Conservation (phyloP, 2,797 vertebrate species). For the Chelon labrosus region DNA sequence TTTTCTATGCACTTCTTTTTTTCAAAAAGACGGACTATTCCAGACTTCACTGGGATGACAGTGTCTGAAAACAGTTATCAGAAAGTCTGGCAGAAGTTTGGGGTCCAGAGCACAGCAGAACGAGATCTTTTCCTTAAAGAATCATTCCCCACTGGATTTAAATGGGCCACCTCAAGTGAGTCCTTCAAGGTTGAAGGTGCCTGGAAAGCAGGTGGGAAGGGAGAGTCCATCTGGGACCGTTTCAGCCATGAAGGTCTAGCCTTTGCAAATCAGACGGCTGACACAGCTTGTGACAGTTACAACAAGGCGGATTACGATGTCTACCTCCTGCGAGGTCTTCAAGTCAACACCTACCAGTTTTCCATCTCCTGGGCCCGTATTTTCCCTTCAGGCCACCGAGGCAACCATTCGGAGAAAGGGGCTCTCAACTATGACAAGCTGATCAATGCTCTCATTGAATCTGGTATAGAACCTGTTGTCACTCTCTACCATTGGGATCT, state of each 20-base stretch:
- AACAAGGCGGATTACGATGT: slow-evolving; percentile 90
- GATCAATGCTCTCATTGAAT: slow-evolving; percentile 86
- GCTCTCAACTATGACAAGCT: slow-evolving; percentile 89
- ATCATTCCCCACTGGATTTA: slow-evolving; percentile 88
- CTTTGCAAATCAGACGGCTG: slow-evolving; percentile 83
- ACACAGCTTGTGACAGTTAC: slow-evolving; percentile 93
- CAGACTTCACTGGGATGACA: neutral
- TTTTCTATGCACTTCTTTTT: slow-evolving; percentile 3
- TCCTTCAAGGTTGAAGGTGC: slow-evolving; percentile 93
- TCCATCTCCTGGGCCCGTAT: slow-evolving; percentile 96
- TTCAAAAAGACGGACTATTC: slow-evolving; percentile 14
- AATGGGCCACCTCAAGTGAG: slow-evolving; percentile 92
- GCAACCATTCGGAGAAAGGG: slow-evolving; percentile 79
- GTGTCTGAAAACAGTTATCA: slow-evolving; percentile 71
- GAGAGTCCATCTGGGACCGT: slow-evolving; percentile 92
- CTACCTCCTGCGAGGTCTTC: slow-evolving; percentile 90
- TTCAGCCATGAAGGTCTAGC: slow-evolving; percentile 77
- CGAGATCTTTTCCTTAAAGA: slow-evolving; percentile 85
- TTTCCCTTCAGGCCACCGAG: slow-evolving; percentile 86
- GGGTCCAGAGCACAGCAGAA: slow-evolving; percentile 73
- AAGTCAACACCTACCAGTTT: slow-evolving; percentile 90
- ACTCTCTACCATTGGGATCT: slow-evolving; percentile 96
- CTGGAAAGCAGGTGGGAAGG: slow-evolving; percentile 90
- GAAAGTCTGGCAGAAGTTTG: slow-evolving; percentile 85
- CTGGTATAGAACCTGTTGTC: slow-evolving; percentile 88